Evolutionary conservation across 2,797 vertebrate species (phyloP).

Genomic region (Cichlasoma orientale): DNA sequence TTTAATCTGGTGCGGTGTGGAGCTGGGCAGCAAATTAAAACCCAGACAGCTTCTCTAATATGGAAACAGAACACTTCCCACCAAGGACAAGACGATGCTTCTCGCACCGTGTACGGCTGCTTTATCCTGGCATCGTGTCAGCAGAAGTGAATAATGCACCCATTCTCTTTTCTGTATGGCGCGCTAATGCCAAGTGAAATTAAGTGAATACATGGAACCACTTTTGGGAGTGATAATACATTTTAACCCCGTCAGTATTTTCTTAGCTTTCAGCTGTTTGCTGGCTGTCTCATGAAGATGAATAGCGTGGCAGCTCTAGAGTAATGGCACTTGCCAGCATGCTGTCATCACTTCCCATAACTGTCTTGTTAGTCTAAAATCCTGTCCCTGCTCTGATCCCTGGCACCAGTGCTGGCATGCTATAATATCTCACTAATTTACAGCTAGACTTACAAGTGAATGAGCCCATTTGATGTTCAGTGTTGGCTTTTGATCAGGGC

Average conservation of each 20-base stretch:
- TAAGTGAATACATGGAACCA: neutral
- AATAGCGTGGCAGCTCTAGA: conserved; percentile 29
- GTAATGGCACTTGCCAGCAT: conserved; percentile 45
- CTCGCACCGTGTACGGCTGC: neutral
- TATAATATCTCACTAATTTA: conserved; percentile 59
- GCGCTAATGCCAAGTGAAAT: conserved; percentile 10
- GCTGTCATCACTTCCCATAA: conserved; percentile 62
- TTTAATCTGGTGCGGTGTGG: conserved; percentile 36
- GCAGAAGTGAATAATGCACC: conserved; percentile 18
- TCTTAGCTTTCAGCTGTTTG: conserved; percentile 19
- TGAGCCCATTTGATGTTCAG: conserved; percentile 59
- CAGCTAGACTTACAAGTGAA: conserved; percentile 62
- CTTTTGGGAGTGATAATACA: neutral
- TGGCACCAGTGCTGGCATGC: conserved; percentile 31
- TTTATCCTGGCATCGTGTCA: neutral
- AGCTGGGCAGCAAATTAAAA: conserved; percentile 38
- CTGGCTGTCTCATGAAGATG: conserved; percentile 24
- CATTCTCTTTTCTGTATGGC: neutral
- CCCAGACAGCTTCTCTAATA: conserved; percentile 17
- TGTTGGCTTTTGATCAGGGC: conserved; percentile 65
- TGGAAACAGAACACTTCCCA: conserved; percentile 22
- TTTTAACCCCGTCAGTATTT: conserved; percentile 31
- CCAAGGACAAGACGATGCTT: conserved; percentile 14
- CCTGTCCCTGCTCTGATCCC: conserved; percentile 31
- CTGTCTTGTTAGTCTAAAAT: conserved; percentile 57